Percentiles rank a stretch among this genome's conserved stretches.
Evolutionary conservation across 92 coral and sea anemone species (phyloP).

Genomic region (Anthopleura xanthogrammica): DNA sequence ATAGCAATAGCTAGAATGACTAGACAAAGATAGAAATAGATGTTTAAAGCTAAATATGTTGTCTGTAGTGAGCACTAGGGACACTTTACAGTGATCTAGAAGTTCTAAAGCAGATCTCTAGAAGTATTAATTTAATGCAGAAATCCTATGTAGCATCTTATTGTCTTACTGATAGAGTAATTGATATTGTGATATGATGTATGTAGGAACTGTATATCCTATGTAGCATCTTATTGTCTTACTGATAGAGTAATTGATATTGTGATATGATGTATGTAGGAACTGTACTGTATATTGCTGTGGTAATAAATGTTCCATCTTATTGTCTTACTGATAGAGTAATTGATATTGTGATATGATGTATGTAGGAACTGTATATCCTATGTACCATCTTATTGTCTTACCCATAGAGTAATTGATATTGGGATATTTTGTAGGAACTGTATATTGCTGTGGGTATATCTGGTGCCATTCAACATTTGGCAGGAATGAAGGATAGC

Average conservation of each 20-base stretch:
- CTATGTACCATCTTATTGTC: too few species aligned
- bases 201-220: conserved; percentile 84
- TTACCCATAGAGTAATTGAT: not conserved
- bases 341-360: conserved; percentile 2
- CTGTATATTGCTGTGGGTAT: conserved; percentile 98
- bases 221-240: too few species aligned
- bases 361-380: too few species aligned
- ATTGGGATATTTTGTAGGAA: conserved; percentile 50
- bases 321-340: not conserved
- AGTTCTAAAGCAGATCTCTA: too few species aligned
- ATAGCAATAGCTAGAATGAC: too few species aligned
- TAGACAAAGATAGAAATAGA: too few species aligned
- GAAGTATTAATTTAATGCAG: too few species aligned
- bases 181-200: not conserved
- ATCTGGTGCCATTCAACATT: conserved; percentile 98
- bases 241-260: not conserved
- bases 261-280: conserved; percentile 49
- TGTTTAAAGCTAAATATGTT: too few species aligned
- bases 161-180: not conserved
- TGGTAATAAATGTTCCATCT: conserved; percentile 20
- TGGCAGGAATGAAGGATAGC: conserved; percentile 99
- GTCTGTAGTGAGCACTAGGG: too few species aligned
- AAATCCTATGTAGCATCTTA: too few species aligned
- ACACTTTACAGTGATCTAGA: too few species aligned
- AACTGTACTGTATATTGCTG: conserved; percentile 97